Evolutionary conservation across 2,797 vertebrate species (phyloP).

Genomic region (Lateolabrax maculatus): DNA sequence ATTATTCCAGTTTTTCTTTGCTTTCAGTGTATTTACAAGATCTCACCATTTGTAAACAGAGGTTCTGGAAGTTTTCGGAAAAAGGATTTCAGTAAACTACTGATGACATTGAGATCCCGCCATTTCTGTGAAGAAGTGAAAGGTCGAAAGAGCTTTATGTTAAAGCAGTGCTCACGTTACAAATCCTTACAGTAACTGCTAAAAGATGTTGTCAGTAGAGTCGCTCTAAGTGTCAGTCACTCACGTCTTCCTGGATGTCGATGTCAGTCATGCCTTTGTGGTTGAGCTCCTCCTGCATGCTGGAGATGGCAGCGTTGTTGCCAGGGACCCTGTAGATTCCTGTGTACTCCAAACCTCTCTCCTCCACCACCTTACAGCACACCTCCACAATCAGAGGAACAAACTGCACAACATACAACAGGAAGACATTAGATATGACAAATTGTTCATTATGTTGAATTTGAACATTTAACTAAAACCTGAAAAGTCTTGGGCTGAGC

Average conservation of each 20-base stretch:
- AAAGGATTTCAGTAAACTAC: slow-evolving; percentile 98
- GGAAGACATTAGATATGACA: not conserved
- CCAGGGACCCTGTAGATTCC: slow-evolving; percentile 99
- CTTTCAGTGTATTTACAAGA: not conserved
- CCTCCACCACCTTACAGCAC: slow-evolving; percentile 98
- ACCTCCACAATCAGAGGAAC: slow-evolving; percentile 98
- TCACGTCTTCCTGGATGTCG: slow-evolving; percentile 96
- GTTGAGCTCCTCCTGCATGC: slow-evolving; percentile 97
- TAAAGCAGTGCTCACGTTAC: too few relatives aligned
- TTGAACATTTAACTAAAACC: not conserved
- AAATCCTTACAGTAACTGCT: not conserved
- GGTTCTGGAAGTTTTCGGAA: slow-evolving; percentile 99
- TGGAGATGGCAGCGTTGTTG: slow-evolving; percentile 98
- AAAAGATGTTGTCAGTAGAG: slow-evolving; percentile 19
- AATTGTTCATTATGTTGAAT: not conserved
- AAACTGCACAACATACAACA: slow-evolving; percentile 86
- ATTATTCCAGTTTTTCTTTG: not conserved
- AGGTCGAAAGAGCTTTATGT: not conserved
- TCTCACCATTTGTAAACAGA: slow-evolving; percentile 97
- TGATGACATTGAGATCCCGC: slow-evolving; percentile 98
- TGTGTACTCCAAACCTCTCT: slow-evolving; percentile 96
- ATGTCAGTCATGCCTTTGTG: slow-evolving; percentile 96
- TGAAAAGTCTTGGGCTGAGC: not conserved
- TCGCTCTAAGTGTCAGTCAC: slow-evolving; percentile 67
- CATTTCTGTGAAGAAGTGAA: slow-evolving; percentile 90